phyloP scores from a whole-genome alignment of 2,888 invertebrate species.

The Agrochola macilenta region DNA sequence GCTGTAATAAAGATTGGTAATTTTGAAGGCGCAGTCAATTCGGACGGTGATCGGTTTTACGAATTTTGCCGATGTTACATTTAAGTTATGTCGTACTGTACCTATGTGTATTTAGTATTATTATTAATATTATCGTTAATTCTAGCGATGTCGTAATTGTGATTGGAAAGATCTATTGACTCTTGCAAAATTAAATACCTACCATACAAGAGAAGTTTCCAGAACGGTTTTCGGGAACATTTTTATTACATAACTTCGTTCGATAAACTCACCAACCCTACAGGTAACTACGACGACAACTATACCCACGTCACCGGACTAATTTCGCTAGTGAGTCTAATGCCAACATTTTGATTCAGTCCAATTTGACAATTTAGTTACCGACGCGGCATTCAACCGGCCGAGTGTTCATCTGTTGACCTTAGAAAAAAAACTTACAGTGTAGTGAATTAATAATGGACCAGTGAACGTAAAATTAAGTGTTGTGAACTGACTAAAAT shows the following conservation, averaged over 20 bases:
- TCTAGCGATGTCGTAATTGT: neutral
- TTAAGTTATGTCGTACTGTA: too few relatives aligned
- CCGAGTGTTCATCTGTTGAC: conserved; percentile 64
- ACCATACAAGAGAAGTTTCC: conserved; percentile 10
- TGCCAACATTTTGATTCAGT: conserved; percentile 85
- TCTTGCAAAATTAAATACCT: neutral
- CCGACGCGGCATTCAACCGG: conserved; percentile 77
- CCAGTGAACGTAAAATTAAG: conserved; percentile 55
- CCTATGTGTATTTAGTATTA: neutral
- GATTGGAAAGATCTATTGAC: neutral
- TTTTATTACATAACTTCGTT: conserved; percentile 39
- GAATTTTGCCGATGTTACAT: too few relatives aligned
- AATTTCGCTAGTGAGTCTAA: conserved; percentile 76
- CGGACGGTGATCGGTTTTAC: too few relatives aligned
- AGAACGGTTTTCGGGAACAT: conserved; percentile 23
- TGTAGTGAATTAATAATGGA: conserved; percentile 55
- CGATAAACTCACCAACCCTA: conserved; percentile 66
- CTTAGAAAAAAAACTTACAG: conserved; percentile 55
- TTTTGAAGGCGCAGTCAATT: too few relatives aligned
- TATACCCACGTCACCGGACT: conserved; percentile 77
- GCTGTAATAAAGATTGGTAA: too few relatives aligned
- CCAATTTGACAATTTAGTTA: conserved; percentile 86
- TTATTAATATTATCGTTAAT: neutral
- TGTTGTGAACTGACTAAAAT: conserved; percentile 68
- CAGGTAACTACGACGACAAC: conserved; percentile 62